phyloP scores from a whole-genome alignment of 1,140 invertebrate species.

The Acromyrmex charruanus region DNA sequence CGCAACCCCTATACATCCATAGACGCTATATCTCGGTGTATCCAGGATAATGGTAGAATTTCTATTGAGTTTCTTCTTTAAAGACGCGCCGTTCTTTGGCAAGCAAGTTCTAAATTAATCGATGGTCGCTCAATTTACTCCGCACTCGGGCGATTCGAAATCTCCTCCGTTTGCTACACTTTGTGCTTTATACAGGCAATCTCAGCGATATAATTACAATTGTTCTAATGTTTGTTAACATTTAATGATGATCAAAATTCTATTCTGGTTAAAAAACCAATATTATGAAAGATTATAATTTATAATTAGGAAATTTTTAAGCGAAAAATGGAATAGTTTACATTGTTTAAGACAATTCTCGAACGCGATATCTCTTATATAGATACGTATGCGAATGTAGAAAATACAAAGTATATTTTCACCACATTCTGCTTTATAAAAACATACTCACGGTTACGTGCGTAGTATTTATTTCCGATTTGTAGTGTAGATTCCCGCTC shows the following conservation, averaged over 20 bases:
- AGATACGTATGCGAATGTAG: neutral
- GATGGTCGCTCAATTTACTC: conserved; percentile 24
- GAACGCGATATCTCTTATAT: neutral
- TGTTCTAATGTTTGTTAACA: neutral
- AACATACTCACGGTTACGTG: conserved; percentile 15
- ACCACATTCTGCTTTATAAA: conserved; percentile 2
- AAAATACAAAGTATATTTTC: neutral
- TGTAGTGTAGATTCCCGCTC: neutral
- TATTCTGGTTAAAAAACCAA: neutral
- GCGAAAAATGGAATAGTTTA: neutral
- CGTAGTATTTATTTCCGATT: conserved; percentile 35
- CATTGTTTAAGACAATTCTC: neutral
- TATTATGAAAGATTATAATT: neutral
- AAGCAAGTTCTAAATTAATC: conserved; percentile 24
- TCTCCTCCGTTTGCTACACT: neutral
- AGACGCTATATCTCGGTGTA: conserved; percentile 30
- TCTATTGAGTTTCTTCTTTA: conserved; percentile 13
- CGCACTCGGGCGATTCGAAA: neutral
- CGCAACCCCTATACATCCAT: conserved; percentile 25
- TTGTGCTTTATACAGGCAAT: neutral
- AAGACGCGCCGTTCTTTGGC: conserved; percentile 25
- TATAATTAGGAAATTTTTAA: neutral
- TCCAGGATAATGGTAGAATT: conserved; percentile 30
- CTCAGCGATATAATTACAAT: neutral
- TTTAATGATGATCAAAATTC: neutral